These are phyloP conservation scores for Oppia nitens DNA, from an alignment of 1,140 invertebrate species.

Conservation along the genomic window DNA sequence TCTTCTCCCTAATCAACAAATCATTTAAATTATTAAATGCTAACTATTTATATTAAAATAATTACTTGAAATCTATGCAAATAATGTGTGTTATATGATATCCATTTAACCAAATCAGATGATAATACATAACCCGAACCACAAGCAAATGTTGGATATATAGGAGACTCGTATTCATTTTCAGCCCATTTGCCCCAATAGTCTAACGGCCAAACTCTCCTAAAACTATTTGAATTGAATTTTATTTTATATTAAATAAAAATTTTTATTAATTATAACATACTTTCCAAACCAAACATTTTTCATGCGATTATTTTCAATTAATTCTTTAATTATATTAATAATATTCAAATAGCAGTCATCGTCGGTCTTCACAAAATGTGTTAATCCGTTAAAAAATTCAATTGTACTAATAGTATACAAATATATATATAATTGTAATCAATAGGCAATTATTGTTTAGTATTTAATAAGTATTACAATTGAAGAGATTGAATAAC, in stretches of 20 bases:
- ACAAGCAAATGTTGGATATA: slow-evolving; percentile 24
- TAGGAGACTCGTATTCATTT: slow-evolving; percentile 16
- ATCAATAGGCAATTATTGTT: neutral
- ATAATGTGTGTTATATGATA: slow-evolving; percentile 16
- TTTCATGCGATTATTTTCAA: neutral
- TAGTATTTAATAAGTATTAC: slow-evolving; percentile 6
- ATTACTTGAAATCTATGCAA: slow-evolving; percentile 19
- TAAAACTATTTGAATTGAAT: slow-evolving; percentile 15
- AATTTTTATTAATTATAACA: slow-evolving; percentile 4
- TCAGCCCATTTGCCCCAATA: slow-evolving; percentile 23
- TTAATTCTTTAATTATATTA: slow-evolving; percentile 8
- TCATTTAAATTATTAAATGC: neutral
- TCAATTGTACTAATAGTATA: neutral
- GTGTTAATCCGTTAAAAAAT: slow-evolving; percentile 4
- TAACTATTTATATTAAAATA: neutral
- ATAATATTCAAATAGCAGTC: slow-evolving; percentile 19
- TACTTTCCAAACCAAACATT: slow-evolving; percentile 19
- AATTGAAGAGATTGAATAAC: slow-evolving; percentile 15
- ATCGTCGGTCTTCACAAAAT: slow-evolving; percentile 21
- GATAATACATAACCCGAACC: slow-evolving; percentile 22
- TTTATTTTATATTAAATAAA: neutral
- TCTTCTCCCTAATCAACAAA: slow-evolving; percentile 27
- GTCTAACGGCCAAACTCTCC: slow-evolving; percentile 20
- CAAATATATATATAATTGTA: too few species aligned
- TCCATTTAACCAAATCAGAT: slow-evolving; percentile 16